Percentiles rank a stretch among this genome's conserved stretches.
These are phyloP conservation scores for Okapia johnstoni DNA, from an alignment of 2,113 vertebrate species.

Conservation along the genomic window DNA sequence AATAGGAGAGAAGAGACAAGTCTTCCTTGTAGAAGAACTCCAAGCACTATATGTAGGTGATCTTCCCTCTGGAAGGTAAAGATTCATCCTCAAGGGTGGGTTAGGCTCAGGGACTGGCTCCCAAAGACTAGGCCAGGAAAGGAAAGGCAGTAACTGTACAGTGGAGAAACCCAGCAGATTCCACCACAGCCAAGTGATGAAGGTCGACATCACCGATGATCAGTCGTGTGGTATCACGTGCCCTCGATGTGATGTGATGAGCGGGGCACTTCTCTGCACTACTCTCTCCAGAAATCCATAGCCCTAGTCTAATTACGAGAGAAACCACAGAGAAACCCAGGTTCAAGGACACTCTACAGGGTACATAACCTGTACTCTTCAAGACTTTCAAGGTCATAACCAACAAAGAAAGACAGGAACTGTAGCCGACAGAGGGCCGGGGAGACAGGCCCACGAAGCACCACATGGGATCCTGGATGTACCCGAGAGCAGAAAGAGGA, in stretches of 20 bases:
- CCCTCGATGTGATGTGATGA: accelerated
- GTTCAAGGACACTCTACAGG: accelerated
- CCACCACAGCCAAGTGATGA: accelerated
- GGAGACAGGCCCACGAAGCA: accelerated
- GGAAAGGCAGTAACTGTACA: accelerated
- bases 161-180: accelerated
- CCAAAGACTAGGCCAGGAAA: accelerated
- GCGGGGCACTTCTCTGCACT: accelerated
- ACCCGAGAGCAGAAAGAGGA: not conserved
- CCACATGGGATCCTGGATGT: accelerated
- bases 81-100: accelerated
- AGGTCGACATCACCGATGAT: accelerated
- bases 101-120: accelerated
- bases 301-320: accelerated
- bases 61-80: accelerated
- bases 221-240: accelerated
- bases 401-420: accelerated
- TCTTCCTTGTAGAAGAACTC: not conserved
- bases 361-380: accelerated
- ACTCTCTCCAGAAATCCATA: accelerated
- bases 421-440: accelerated
- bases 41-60: accelerated
- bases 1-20: not conserved
- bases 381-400: accelerated
- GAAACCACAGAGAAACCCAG: accelerated